Conservation (phyloP, 2,797 vertebrate genomes). For the Arrhamphus sclerolepis region DNA sequence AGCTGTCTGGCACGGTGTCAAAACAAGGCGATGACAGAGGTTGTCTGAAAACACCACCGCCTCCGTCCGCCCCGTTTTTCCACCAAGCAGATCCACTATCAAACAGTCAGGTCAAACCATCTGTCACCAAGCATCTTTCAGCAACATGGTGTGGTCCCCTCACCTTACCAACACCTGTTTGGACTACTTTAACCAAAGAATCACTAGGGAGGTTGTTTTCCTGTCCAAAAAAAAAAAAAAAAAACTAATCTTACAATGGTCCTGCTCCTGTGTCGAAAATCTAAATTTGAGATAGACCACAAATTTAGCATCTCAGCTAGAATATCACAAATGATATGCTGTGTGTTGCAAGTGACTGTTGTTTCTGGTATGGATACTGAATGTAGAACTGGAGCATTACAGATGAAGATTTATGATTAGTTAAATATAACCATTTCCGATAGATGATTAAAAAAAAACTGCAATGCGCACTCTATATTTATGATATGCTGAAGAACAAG, state of each 20-base stretch:
- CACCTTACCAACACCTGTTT: conserved; percentile 58
- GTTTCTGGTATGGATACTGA: background rate
- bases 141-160: conserved; percentile 37
- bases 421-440: background rate
- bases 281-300: background rate
- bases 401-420: background rate
- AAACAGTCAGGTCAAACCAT: conserved; percentile 52
- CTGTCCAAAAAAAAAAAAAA: conserved; percentile 2
- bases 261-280: background rate
- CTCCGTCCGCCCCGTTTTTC: conserved; percentile 54
- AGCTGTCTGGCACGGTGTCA: conserved; percentile 69
- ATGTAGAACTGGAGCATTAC: background rate
- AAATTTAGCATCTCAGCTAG: background rate
- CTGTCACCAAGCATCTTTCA: conserved; percentile 66
- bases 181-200: conserved; percentile 24
- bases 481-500: conserved; percentile 1
- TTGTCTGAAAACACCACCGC: conserved; percentile 58
- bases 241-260: too few relatives aligned
- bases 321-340: too few relatives aligned
- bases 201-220: conserved; percentile 6
- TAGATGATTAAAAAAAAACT: background rate
- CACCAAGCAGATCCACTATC: conserved; percentile 64
- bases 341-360: too few relatives aligned
- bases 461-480: background rate
- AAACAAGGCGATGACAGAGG: conserved; percentile 73